A percentile compares a stretch with the other conserved stretches of the same genome.
These are phyloP conservation scores for Papilio xuthus DNA, from an alignment of 1,140 invertebrate genomes.

Conservation along the genomic window DNA sequence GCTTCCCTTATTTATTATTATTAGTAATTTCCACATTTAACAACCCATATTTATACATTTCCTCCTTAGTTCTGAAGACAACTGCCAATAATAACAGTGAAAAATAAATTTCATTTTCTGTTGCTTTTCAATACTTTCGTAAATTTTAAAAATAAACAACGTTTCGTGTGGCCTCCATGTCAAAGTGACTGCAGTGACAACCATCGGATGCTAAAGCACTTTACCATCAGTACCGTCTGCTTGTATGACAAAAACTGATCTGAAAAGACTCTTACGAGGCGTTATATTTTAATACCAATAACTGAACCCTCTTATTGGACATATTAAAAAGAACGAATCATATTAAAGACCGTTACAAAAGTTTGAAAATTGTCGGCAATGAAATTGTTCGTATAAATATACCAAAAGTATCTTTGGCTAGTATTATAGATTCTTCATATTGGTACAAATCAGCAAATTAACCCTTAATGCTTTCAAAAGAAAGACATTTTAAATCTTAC, in stretches of 20 bases:
- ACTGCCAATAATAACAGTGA: no score
- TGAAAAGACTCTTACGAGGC: not conserved
- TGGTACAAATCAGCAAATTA: no score
- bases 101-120: not conserved
- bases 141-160: not conserved
- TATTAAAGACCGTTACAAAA: not conserved
- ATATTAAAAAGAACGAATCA: not conserved
- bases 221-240: not conserved
- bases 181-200: not conserved
- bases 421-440: no score
- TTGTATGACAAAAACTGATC: not conserved
- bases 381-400: no score
- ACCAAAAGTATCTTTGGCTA: no score
- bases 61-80: no score
- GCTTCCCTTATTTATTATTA: no score
- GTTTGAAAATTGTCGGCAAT: no score
- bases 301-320: not conserved
- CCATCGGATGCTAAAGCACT: not conserved
- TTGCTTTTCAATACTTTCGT: not conserved
- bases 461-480: no score
- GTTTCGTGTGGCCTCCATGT: not conserved
- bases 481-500: no score
- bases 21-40: no score
- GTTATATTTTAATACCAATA: not conserved
- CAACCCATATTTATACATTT: no score